Conservation (phyloP, 2,888 invertebrate species). For the Apamea epomidion region DNA sequence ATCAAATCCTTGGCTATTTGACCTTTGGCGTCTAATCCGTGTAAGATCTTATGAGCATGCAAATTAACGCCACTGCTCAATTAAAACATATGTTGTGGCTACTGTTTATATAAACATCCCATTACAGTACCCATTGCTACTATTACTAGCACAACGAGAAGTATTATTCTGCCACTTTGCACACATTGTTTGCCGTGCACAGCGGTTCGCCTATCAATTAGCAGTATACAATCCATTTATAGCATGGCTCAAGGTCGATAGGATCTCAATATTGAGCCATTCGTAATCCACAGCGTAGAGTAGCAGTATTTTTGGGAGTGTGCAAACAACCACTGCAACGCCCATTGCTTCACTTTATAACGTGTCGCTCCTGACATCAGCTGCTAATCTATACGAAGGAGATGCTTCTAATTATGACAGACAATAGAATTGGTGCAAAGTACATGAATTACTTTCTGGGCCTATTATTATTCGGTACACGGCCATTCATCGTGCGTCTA, state of each 20-base stretch:
- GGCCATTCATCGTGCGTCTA: conserved; percentile 54
- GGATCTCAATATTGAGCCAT: conserved; percentile 50
- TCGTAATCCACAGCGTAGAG: conserved; percentile 26
- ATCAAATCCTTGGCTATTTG: conserved; percentile 13
- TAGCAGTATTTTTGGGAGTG: conserved; percentile 28
- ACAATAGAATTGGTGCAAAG: conserved; percentile 38
- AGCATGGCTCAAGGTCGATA: conserved; percentile 49
- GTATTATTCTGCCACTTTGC: conserved; percentile 16
- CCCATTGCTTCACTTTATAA: conserved; percentile 4
- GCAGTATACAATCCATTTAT: conserved; percentile 56
- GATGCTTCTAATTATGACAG: conserved; percentile 21
- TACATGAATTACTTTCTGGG: conserved; percentile 42
- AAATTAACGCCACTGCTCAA: neutral
- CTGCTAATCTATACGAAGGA: conserved; percentile 11
- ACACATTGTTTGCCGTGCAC: conserved; percentile 41
- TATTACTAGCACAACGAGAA: neutral
- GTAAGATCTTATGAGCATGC: neutral
- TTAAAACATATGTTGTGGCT: conserved; percentile 16
- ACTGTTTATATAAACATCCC: neutral
- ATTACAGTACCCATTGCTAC: neutral
- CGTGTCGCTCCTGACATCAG: neutral
- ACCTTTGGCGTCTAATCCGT: neutral
- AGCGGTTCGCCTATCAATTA: conserved; percentile 52
- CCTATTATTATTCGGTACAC: conserved; percentile 55
- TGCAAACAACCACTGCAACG: neutral